Percentiles rank a stretch among this genome's conserved stretches.
phyloP scores from a whole-genome alignment of 2,888 invertebrate genomes.

The Nemurella pictetii region DNA sequence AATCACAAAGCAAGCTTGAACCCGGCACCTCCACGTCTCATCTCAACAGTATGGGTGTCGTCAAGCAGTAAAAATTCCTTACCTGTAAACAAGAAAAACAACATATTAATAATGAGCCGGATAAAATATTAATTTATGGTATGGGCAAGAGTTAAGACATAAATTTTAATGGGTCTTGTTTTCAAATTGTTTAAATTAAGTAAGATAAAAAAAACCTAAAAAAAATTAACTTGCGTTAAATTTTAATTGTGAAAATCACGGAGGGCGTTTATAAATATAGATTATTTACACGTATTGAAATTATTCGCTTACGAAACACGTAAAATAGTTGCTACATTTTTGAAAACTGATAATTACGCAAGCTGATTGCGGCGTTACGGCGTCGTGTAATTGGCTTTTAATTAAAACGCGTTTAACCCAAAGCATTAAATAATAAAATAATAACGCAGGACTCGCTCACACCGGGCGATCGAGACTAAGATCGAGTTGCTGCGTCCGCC shows the following conservation, averaged over 20 bases:
- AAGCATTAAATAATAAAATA: no score
- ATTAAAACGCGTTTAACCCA: neutral
- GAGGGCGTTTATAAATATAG: neutral
- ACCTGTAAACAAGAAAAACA: conserved; percentile 3
- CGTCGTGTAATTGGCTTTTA: neutral
- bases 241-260: neutral
- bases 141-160: neutral
- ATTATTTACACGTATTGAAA: neutral
- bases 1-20: neutral
- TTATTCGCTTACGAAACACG: neutral
- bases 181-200: neutral
- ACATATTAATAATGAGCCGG: neutral
- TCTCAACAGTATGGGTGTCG: neutral
- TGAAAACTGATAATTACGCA: neutral
- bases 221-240: neutral
- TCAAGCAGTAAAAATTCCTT: neutral
- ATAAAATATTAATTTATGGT: neutral
- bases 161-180: conserved; percentile 4
- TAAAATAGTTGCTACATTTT: neutral
- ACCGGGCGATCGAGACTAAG: neutral
- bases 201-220: neutral
- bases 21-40: neutral
- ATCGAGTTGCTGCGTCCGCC: neutral
- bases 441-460: no score
- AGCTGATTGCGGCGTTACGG: neutral